These are phyloP conservation scores for Epirrita christyi DNA, from an alignment of 2,888 invertebrate genomes.

Conservation along the genomic window DNA sequence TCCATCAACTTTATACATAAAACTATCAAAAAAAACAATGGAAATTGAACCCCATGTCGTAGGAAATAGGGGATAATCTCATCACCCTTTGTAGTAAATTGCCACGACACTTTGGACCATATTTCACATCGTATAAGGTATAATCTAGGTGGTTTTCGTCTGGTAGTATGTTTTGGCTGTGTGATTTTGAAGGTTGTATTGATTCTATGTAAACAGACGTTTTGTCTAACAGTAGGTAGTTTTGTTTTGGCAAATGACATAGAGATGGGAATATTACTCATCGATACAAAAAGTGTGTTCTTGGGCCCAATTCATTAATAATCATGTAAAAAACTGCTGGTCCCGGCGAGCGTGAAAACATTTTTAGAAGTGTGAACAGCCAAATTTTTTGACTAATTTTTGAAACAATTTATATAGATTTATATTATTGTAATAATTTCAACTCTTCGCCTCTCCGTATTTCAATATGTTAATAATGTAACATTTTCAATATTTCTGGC, in stretches of 20 bases:
- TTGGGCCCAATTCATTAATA: no score
- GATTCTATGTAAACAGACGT: neutral
- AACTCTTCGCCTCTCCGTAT: no score
- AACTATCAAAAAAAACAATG: neutral
- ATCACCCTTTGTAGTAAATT: neutral
- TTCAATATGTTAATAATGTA: no score
- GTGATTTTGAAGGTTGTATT: constrained; percentile 1
- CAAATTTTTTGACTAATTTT: no score
- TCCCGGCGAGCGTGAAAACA: no score
- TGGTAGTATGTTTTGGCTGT: neutral
- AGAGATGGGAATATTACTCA: constrained; percentile 10
- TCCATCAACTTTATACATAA: constrained; percentile 4
- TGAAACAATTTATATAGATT: no score
- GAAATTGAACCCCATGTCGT: constrained; percentile 12
- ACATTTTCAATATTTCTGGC: no score
- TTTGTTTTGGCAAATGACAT: constrained; percentile 12
- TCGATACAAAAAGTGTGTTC: constrained; percentile 8
- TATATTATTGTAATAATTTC: no score
- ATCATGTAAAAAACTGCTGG: no score
- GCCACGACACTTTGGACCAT: constrained; percentile 9
- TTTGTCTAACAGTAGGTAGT: constrained; percentile 10
- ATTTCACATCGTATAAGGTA: constrained; percentile 1
- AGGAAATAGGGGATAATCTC: neutral
- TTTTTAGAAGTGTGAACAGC: no score
- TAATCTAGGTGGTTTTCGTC: neutral